Conservation (phyloP, 2,113 vertebrate species). For the Larimichthys polyactis region DNA sequence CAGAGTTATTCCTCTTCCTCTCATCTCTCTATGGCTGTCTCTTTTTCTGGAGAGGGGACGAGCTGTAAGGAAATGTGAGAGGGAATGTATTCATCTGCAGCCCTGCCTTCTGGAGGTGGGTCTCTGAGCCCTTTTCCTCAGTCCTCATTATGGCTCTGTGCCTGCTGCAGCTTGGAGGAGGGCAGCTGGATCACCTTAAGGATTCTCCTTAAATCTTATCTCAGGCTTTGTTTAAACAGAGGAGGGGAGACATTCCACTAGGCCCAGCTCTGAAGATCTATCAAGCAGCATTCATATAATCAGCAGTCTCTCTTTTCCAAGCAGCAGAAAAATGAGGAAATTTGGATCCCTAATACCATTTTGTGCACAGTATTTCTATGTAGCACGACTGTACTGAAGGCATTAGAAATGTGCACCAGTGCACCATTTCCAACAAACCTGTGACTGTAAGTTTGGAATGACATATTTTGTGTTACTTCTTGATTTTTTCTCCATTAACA, state of each 20-base stretch:
- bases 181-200: conserved; percentile 83
- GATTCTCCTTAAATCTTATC: conserved; percentile 87
- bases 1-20: conserved; percentile 59
- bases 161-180: conserved; percentile 71
- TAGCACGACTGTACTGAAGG: neutral
- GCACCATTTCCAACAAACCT: conserved; percentile 2
- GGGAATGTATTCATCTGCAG: conserved; percentile 59
- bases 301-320: conserved; percentile 58
- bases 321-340: conserved; percentile 35
- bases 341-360: conserved; percentile 14
- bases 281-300: conserved; percentile 64
- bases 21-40: conserved; percentile 50
- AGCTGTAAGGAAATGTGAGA: conserved; percentile 57
- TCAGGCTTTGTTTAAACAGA: conserved; percentile 83
- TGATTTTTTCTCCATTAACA: conserved; percentile 6
- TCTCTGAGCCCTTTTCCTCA: conserved; percentile 60
- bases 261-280: conserved; percentile 68
- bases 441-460: conserved; percentile 12
- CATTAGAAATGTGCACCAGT: conserved; percentile 5
- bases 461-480: conserved; percentile 28
- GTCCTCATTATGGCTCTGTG: conserved; percentile 70
- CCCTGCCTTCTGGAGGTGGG: conserved; percentile 67
- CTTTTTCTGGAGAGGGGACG: conserved; percentile 47
- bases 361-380: neutral
- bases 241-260: conserved; percentile 80